phyloP scores from a whole-genome alignment of 2,888 invertebrate genomes.

The Volucella inflata region DNA sequence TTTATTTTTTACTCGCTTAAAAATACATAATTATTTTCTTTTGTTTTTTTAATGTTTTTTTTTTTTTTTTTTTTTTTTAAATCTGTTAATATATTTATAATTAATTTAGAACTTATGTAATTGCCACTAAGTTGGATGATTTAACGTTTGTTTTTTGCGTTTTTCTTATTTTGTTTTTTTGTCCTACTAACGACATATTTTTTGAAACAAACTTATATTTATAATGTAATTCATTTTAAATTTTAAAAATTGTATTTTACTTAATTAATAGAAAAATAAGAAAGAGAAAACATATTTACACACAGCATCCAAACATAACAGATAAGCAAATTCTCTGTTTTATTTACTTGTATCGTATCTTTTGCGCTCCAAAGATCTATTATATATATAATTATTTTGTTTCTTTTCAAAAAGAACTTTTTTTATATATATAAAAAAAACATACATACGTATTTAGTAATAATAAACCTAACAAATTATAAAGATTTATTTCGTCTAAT shows the following conservation, averaged over 20 bases:
- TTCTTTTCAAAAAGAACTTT: slow-evolving; percentile 47
- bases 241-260: slow-evolving; percentile 34
- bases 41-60: neutral
- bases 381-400: slow-evolving; percentile 26
- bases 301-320: slow-evolving; percentile 52
- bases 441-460: slow-evolving; percentile 1
- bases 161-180: slow-evolving; percentile 46
- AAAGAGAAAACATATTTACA: slow-evolving; percentile 63
- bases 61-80: slow-evolving; percentile 42
- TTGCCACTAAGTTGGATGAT: slow-evolving; percentile 69
- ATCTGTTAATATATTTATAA: slow-evolving; percentile 69
- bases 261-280: slow-evolving; percentile 26
- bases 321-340: slow-evolving; percentile 23
- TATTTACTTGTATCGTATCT: neutral
- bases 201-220: slow-evolving; percentile 54
- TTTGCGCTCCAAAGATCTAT: slow-evolving; percentile 25
- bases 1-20: slow-evolving; percentile 55
- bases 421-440: slow-evolving; percentile 47
- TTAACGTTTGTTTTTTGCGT: slow-evolving; percentile 45
- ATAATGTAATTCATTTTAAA: slow-evolving; percentile 27
- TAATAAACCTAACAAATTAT: neutral
- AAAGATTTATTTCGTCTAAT: slow-evolving; percentile 41
- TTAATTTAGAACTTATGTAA: slow-evolving; percentile 74
- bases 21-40: slow-evolving; percentile 34
- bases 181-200: slow-evolving; percentile 59